Conservation (phyloP, 2,797 vertebrate genomes). For the Cuculus canorus region DNA sequence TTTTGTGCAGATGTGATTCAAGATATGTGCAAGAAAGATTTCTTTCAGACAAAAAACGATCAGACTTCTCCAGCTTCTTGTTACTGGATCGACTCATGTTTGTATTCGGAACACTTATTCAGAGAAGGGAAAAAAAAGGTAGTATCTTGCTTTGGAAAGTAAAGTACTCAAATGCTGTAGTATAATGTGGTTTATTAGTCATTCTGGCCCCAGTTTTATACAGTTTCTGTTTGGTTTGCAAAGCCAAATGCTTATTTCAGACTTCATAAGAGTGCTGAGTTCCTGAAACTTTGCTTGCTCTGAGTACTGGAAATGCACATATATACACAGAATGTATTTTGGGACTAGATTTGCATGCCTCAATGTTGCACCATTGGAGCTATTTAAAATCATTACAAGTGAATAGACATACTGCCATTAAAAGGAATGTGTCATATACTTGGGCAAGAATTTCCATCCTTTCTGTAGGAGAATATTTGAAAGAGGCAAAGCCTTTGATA, state of each 20-base stretch:
- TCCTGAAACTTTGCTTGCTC: background rate
- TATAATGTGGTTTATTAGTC: background rate
- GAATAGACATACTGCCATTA: background rate
- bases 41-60: background rate
- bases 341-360: background rate
- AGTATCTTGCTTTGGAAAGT: background rate
- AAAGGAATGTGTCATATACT: background rate
- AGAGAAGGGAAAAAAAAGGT: background rate
- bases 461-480: background rate
- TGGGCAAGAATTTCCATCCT: background rate
- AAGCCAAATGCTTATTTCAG: background rate
- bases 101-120: background rate
- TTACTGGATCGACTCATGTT: background rate
- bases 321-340: accelerated
- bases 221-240: background rate
- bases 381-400: background rate
- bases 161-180: background rate
- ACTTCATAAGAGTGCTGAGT: background rate
- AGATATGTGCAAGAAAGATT: background rate
- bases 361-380: background rate
- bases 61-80: background rate
- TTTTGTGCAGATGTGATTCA: background rate
- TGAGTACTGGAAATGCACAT: accelerated
- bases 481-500: background rate
- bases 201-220: background rate